Percentiles rank a stretch among this genome's conserved stretches.
phyloP scores from a whole-genome alignment of 1,140 invertebrate genomes.

The Drosophila kohkoa region DNA sequence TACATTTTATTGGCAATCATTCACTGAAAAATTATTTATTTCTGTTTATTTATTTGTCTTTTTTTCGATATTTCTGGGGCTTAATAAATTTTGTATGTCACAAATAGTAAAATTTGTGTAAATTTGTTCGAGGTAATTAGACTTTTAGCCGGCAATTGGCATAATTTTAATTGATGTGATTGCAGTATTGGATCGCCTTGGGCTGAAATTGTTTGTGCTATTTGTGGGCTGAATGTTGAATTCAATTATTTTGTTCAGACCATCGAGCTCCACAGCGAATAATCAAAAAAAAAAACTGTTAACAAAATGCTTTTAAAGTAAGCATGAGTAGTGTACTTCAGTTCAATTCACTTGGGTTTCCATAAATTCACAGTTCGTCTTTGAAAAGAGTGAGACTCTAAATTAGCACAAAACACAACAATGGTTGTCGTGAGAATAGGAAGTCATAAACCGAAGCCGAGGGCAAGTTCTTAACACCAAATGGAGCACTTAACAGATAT shows the following conservation, averaged over 20 bases:
- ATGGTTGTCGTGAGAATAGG: conserved; percentile 16
- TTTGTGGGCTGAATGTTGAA: conserved; percentile 42
- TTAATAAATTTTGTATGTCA: conserved; percentile 40
- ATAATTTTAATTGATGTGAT: conserved; percentile 49
- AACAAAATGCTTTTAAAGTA: conserved; percentile 39
- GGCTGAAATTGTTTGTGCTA: conserved; percentile 1
- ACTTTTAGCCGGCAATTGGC: conserved; percentile 32
- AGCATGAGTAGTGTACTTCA: conserved; percentile 45
- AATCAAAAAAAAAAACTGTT: conserved; percentile 38
- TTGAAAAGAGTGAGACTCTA: neutral
- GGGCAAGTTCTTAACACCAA: conserved; percentile 17
- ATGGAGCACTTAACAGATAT: conserved; percentile 6
- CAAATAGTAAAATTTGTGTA: conserved; percentile 21
- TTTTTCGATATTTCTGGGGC: conserved; percentile 15
- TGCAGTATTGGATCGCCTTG: conserved; percentile 12
- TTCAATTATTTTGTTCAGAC: conserved; percentile 27
- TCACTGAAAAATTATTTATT: neutral
- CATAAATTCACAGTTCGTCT: conserved; percentile 6
- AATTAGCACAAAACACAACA: conserved; percentile 15
- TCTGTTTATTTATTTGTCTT: conserved; percentile 12
- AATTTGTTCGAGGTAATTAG: conserved; percentile 8
- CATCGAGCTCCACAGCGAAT: neutral
- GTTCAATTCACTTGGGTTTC: neutral
- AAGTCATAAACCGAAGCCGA: conserved; percentile 13
- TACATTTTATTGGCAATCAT: conserved; percentile 35